Conservation (phyloP, 1,140 invertebrate genomes). For the Antheraea mylitta region DNA sequence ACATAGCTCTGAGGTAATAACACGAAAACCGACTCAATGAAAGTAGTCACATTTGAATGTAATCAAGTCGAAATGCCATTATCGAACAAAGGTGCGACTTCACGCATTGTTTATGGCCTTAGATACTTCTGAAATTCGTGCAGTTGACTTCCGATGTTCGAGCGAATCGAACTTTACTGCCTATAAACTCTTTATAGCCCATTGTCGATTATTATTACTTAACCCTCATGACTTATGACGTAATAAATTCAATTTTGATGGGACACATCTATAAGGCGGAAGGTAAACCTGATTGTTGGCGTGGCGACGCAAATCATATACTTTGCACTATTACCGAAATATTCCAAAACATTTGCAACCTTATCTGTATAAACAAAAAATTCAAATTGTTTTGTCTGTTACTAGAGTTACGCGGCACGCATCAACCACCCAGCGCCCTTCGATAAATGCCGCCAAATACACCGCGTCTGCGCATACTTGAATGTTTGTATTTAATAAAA, state of each 20-base stretch:
- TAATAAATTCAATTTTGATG: slow-evolving; percentile 73
- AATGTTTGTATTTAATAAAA: too few relatives aligned
- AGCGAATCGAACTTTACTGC: slow-evolving; percentile 69
- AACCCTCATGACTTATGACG: slow-evolving; percentile 75
- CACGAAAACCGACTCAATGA: slow-evolving; percentile 20
- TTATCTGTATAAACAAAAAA: too few relatives aligned
- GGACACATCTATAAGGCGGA: too few relatives aligned
- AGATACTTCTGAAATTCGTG: slow-evolving; percentile 26
- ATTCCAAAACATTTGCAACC: too few relatives aligned
- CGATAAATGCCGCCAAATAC: too few relatives aligned
- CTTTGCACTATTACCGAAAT: too few relatives aligned
- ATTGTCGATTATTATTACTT: slow-evolving; percentile 75
- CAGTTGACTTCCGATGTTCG: slow-evolving; percentile 57
- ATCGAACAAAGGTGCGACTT: slow-evolving; percentile 25
- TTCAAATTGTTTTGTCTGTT: too few relatives aligned
- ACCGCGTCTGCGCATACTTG: too few relatives aligned
- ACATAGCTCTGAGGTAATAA: slow-evolving; percentile 23
- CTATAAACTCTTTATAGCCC: slow-evolving; percentile 74
- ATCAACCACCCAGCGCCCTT: too few relatives aligned
- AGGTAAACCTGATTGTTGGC: too few relatives aligned
- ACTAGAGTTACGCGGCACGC: too few relatives aligned
- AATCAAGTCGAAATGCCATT: slow-evolving; percentile 31
- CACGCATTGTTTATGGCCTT: slow-evolving; percentile 10
- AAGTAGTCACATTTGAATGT: slow-evolving; percentile 24
- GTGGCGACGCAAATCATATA: too few relatives aligned